Percentiles rank a stretch among this genome's conserved stretches.
Evolutionary conservation across 2,797 vertebrate species (phyloP).

Genomic region (Gallinago nigripennis): DNA sequence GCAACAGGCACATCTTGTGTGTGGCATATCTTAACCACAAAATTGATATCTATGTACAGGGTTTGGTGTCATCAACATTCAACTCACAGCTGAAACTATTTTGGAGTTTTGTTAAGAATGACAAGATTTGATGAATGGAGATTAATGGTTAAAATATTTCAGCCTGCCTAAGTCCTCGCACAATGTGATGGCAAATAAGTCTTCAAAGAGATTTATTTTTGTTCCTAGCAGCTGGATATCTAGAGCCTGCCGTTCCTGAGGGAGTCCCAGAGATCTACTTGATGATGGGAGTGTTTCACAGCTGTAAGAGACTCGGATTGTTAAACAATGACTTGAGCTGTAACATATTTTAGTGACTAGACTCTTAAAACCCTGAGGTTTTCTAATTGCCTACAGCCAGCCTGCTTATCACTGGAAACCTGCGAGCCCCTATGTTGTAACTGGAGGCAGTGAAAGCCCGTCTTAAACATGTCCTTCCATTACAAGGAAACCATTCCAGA

Average conservation of each 20-base stretch:
- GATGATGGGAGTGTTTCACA: conserved; percentile 47
- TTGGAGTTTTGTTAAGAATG: conserved; percentile 16
- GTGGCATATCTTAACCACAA: background rate
- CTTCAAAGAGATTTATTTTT: conserved; percentile 71
- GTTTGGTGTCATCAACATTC: background rate
- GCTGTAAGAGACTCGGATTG: conserved; percentile 35
- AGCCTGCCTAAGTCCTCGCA: conserved; percentile 40
- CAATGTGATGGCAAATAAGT: conserved; percentile 41
- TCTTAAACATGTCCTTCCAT: background rate
- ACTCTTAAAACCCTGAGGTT: conserved; percentile 20
- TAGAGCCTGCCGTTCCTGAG: background rate
- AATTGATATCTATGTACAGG: background rate
- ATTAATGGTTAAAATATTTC: conserved; percentile 57
- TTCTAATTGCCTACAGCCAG: conserved; percentile 39
- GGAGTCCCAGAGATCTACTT: conserved; percentile 22
- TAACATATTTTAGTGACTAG: conserved; percentile 24
- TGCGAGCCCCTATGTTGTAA: background rate
- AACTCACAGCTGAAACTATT: conserved; percentile 61
- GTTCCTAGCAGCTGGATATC: conserved; percentile 58
- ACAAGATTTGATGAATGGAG: conserved; percentile 64
- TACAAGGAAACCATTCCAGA: background rate
- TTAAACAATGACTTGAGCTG: conserved; percentile 40
- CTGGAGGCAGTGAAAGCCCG: background rate
- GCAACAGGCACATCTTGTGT: background rate
- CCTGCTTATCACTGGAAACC: background rate